Percentiles rank a stretch among this genome's conserved stretches.
phyloP scores from a whole-genome alignment of 2,888 invertebrate species.

The Lasioglossum calceatum region DNA sequence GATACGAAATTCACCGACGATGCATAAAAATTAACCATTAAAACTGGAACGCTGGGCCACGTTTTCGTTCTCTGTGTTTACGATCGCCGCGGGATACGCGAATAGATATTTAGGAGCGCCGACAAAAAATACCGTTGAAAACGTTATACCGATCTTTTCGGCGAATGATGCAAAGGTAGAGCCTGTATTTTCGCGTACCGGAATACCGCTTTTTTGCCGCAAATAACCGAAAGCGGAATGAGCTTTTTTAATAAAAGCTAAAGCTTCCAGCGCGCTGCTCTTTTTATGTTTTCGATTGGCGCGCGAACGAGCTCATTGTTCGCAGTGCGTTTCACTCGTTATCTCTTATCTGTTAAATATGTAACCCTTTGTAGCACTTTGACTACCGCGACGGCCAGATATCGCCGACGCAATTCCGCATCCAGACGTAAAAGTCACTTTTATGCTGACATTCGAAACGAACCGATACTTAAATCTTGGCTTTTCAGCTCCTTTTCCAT shows the following conservation, averaged over 20 bases:
- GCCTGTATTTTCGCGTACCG: conserved; percentile 4
- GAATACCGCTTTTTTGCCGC: conserved; percentile 4
- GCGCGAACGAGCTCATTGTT: conserved; percentile 10
- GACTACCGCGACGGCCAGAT: not conserved
- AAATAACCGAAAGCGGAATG: not conserved
- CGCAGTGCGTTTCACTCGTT: not conserved
- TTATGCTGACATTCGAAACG: not conserved
- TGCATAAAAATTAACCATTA: conserved; percentile 53
- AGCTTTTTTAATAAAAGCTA: conserved; percentile 20
- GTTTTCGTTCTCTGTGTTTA: not conserved
- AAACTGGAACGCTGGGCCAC: conserved; percentile 15
- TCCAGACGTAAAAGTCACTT: not conserved
- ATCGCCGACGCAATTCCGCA: not conserved
- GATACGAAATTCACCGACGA: conserved; percentile 16
- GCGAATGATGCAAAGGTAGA: conserved; percentile 6
- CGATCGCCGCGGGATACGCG: conserved; percentile 33
- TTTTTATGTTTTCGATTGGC: not conserved
- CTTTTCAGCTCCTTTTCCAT: not conserved
- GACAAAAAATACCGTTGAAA: conserved; percentile 27
- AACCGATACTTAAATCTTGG: not conserved
- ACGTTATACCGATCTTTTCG: not conserved
- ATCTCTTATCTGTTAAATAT: not conserved
- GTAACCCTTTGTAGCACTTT: not conserved
- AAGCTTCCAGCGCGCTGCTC: not conserved
- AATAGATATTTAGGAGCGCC: conserved; percentile 17